Percentiles rank a stretch among this genome's conserved stretches.
phyloP scores from a whole-genome alignment of 2,888 invertebrate species.

The Eueremaeus valkanovi region DNA sequence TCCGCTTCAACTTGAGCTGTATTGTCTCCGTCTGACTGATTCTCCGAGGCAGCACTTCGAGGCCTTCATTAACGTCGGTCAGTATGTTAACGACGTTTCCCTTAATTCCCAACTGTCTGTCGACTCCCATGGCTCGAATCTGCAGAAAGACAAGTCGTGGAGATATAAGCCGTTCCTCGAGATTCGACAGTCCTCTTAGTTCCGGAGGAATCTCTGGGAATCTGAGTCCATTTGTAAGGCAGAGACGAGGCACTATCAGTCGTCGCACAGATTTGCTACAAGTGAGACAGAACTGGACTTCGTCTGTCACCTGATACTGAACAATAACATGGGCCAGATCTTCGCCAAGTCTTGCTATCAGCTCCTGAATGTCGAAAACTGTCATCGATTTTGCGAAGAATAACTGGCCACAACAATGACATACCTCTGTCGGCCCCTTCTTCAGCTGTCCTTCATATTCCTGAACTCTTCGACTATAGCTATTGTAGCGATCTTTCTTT shows the following conservation, averaged over 20 bases:
- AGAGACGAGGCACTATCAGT: background rate
- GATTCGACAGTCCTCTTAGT: background rate
- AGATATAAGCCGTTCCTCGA: conserved; percentile 51
- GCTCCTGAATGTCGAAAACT: background rate
- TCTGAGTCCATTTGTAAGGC: background rate
- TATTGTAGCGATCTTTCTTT: background rate
- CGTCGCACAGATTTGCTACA: background rate
- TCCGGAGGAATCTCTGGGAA: background rate
- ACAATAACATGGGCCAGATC: background rate
- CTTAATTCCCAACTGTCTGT: background rate
- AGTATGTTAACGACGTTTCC: conserved; percentile 50
- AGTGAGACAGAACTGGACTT: background rate
- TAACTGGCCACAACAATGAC: background rate
- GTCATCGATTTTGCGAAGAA: background rate
- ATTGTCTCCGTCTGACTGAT: background rate
- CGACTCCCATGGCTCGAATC: conserved; percentile 43
- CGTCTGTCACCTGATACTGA: background rate
- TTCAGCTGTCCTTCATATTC: background rate
- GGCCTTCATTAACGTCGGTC: conserved; percentile 32
- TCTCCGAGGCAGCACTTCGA: background rate
- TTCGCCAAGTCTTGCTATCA: too few species aligned
- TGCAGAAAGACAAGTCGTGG: conserved; percentile 52
- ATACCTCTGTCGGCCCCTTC: background rate
- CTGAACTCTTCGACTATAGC: background rate
- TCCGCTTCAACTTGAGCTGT: background rate